phyloP scores from a whole-genome alignment of 2,888 invertebrate genomes.

The Gibbula magus region DNA sequence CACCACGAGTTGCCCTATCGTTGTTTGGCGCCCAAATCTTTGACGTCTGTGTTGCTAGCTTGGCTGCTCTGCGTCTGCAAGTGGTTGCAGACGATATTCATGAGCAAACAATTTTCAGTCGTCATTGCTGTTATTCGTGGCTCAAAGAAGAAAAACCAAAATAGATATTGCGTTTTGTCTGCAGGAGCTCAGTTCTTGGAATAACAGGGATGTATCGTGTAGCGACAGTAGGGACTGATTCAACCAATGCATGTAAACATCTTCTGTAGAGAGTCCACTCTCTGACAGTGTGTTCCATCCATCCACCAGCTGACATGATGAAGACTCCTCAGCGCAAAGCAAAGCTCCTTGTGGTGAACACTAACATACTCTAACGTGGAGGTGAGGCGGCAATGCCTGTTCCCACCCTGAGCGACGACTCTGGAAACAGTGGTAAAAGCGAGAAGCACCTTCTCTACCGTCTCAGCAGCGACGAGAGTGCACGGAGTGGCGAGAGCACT shows the following conservation, averaged over 20 bases:
- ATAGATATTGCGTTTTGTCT: background rate
- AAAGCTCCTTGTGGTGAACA: background rate
- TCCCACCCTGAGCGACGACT: constrained; percentile 23
- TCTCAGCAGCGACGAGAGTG: constrained; percentile 29
- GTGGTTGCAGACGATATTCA: constrained; percentile 11
- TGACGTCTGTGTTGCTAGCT: constrained; percentile 24
- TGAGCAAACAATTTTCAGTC: background rate
- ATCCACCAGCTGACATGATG: background rate
- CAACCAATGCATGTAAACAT: no score
- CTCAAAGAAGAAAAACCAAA: background rate
- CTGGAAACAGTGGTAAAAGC: constrained; percentile 5
- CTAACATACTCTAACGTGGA: background rate
- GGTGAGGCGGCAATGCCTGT: constrained; percentile 25
- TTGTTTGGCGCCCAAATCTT: constrained; percentile 12
- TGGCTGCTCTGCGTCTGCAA: constrained; percentile 9
- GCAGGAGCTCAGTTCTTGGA: no score
- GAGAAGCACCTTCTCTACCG: constrained; percentile 30
- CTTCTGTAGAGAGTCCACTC: no score
- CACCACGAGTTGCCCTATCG: constrained; percentile 5
- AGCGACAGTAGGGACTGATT: no score
- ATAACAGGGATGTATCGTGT: no score
- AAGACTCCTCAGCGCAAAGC: background rate
- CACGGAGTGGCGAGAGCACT: constrained; percentile 31
- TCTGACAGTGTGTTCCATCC: no score
- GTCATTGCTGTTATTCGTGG: background rate